Evolutionary conservation across 1,140 invertebrate genomes (phyloP).

Genomic region (Papilio dardanus): DNA sequence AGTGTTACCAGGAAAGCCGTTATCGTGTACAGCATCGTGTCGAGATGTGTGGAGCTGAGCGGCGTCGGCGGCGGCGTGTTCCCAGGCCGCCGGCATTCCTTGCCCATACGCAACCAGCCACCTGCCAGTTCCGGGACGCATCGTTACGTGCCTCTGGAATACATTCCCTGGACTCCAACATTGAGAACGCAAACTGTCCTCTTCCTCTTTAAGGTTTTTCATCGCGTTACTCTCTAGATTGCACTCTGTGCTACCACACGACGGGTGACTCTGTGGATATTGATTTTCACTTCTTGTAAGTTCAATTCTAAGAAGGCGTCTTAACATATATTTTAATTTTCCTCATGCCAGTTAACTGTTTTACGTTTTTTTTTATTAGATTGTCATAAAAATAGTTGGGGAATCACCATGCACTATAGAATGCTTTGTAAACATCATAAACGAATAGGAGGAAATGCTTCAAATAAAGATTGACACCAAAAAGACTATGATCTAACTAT

Average conservation of each 20-base stretch:
- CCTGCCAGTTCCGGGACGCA: conserved; percentile 72
- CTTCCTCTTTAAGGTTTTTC: conserved; percentile 65
- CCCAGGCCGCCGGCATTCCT: conserved; percentile 72
- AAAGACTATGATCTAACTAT: neutral
- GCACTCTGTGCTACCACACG: neutral
- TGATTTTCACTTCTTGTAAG: neutral
- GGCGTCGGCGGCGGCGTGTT: conserved; percentile 53
- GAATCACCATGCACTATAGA: neutral
- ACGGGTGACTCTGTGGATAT: neutral
- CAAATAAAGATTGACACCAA: neutral
- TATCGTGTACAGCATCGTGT: conserved; percentile 57
- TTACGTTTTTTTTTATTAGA: neutral
- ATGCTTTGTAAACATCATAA: too few relatives aligned
- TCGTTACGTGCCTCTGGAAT: conserved; percentile 55
- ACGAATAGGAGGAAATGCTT: too few relatives aligned
- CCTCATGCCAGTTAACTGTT: too few relatives aligned
- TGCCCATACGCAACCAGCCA: conserved; percentile 69
- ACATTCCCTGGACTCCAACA: conserved; percentile 68
- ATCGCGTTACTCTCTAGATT: conserved; percentile 41
- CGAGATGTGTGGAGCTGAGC: conserved; percentile 58
- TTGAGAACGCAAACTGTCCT: conserved; percentile 62
- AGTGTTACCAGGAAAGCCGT: conserved; percentile 55
- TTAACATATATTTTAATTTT: neutral
- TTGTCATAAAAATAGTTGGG: neutral
- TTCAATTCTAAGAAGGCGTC: neutral